Evolutionary conservation across 1,140 invertebrate species (phyloP).

Genomic region (Bombus balteatus): DNA sequence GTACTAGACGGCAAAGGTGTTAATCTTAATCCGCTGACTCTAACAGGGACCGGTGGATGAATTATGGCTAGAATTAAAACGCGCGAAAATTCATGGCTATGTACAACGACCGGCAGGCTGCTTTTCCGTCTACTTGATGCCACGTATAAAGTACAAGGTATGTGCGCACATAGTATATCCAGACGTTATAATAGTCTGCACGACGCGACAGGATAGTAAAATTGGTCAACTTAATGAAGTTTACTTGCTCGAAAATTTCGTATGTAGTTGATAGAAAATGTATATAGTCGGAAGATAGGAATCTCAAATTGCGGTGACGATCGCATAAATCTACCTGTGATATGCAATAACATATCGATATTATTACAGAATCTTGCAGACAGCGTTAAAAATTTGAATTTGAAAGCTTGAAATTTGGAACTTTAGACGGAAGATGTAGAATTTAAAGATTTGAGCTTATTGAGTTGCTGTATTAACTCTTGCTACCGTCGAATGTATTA

Average conservation of each 20-base stretch:
- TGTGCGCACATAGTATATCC: too few relatives aligned
- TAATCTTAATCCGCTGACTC: constrained; percentile 48
- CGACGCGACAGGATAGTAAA: neutral
- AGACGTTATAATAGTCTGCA: neutral
- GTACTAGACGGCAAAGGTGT: constrained; percentile 24
- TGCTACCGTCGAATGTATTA: neutral
- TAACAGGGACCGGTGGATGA: constrained; percentile 7
- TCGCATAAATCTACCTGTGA: too few relatives aligned
- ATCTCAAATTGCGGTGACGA: too few relatives aligned
- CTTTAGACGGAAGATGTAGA: neutral
- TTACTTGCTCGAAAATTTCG: neutral
- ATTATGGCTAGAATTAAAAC: constrained; percentile 35
- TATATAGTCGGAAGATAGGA: too few relatives aligned
- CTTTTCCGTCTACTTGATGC: neutral
- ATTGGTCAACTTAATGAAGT: neutral
- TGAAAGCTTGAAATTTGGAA: neutral
- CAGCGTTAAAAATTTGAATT: neutral
- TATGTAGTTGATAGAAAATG: neutral
- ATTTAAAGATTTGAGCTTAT: neutral
- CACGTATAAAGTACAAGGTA: neutral
- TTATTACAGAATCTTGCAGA: neutral
- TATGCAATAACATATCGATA: too few relatives aligned
- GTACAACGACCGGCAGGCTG: neutral
- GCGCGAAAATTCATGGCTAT: constrained; percentile 41
- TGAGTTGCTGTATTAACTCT: neutral